Conservation (phyloP, 2,113 vertebrate genomes). For the Microcebus griseorufus region DNA sequence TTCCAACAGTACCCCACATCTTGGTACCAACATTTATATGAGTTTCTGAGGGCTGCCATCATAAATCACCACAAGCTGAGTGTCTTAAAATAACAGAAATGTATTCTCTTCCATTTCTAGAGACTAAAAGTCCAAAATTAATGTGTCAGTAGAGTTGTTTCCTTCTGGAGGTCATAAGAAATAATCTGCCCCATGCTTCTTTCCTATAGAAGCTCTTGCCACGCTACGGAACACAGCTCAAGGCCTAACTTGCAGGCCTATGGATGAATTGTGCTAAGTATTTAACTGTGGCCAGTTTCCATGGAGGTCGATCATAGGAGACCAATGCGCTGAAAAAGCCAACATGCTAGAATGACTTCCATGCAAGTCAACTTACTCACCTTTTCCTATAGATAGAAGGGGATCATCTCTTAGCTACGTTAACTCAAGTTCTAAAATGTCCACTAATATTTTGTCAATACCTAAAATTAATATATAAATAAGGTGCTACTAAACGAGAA, state of each 20-base stretch:
- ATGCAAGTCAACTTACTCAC: background rate
- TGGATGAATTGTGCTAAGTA: too few relatives aligned
- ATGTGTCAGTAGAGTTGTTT: fast-evolving
- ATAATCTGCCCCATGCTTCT: background rate
- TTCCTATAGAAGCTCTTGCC: fast-evolving
- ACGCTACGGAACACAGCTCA: background rate
- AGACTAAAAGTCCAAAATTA: background rate
- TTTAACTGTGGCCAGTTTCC: background rate
- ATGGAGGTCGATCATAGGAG: background rate
- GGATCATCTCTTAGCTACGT: background rate
- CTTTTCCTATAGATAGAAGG: background rate
- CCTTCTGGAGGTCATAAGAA: background rate
- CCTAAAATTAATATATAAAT: background rate
- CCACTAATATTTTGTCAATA: background rate
- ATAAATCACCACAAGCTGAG: background rate
- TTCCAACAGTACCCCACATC: too few relatives aligned
- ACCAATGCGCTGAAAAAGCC: background rate
- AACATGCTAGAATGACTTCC: too few relatives aligned
- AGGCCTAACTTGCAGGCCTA: fast-evolving
- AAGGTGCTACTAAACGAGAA: background rate
- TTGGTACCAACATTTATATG: background rate
- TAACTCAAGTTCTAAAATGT: background rate
- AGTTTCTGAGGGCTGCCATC: background rate
- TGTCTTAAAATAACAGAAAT: background rate
- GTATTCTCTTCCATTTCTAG: background rate